Percentiles rank a stretch among this genome's conserved stretches.
Evolutionary conservation across 2,888 invertebrate species (phyloP).

Genomic region (Tachina lurida): DNA sequence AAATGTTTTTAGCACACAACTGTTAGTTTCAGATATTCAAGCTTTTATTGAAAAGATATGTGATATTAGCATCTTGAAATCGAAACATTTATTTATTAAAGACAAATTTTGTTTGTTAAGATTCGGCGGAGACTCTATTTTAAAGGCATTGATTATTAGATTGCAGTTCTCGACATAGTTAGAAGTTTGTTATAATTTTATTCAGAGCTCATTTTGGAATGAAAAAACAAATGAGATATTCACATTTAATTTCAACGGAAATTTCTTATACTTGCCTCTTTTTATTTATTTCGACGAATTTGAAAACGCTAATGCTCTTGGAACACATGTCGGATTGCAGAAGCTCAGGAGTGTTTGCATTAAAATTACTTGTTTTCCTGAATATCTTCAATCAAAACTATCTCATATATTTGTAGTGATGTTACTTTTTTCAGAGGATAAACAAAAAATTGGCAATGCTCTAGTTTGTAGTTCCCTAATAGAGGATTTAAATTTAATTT

Average conservation of each 20-base stretch:
- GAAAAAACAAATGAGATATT: slow-evolving; percentile 1
- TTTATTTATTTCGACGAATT: slow-evolving; percentile 58
- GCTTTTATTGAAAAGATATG: slow-evolving; percentile 30
- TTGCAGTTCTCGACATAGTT: not conserved
- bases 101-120: slow-evolving; percentile 33
- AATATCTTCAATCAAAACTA: slow-evolving; percentile 39
- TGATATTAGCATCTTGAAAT: slow-evolving; percentile 32
- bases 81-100: not conserved
- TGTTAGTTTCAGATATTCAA: slow-evolving; percentile 10
- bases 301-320: slow-evolving; percentile 44
- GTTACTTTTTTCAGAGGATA: slow-evolving; percentile 52
- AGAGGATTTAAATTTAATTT: slow-evolving; percentile 41
- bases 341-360: slow-evolving; percentile 54
- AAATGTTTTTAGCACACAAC: slow-evolving; percentile 22
- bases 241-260: not conserved
- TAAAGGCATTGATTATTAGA: slow-evolving; percentile 37
- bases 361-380: slow-evolving; percentile 44
- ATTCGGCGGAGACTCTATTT: slow-evolving; percentile 14
- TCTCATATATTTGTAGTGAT: slow-evolving; percentile 51
- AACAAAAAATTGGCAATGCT: slow-evolving; percentile 40
- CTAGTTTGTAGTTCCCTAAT: slow-evolving; percentile 16
- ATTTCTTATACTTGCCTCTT: slow-evolving; percentile 36
- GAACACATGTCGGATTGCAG: slow-evolving; percentile 44
- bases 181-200: slow-evolving; percentile 22
- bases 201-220: slow-evolving; percentile 24